Percentiles rank a stretch among this genome's conserved stretches.
phyloP scores from a whole-genome alignment of 2,113 vertebrate species.

The Dendropsophus ebraccatus region DNA sequence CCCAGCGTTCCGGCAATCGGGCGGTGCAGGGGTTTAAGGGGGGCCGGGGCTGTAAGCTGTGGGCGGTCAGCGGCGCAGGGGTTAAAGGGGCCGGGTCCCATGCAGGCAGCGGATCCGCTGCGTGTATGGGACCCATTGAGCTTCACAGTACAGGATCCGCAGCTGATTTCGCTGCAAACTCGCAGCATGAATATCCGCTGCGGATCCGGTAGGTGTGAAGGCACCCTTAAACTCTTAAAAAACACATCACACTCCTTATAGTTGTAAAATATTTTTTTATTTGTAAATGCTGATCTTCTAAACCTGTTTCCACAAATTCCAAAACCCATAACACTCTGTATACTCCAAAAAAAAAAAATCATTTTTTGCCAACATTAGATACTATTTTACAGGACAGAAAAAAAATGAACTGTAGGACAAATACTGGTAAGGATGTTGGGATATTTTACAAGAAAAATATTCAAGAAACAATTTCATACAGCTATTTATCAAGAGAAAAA shows the following conservation, averaged over 20 bases:
- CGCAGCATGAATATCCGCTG: too few species aligned
- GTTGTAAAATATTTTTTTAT: conserved; percentile 98
- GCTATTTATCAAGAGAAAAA: conserved; percentile 98
- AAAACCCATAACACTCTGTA: conserved; percentile 95
- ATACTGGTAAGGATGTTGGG: conserved; percentile 94
- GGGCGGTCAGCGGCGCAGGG: too few species aligned
- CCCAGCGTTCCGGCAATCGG: too few species aligned
- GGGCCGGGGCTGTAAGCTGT: too few species aligned
- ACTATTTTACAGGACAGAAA: conserved; percentile 93
- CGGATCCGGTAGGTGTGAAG: too few species aligned
- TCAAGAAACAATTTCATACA: conserved; percentile 98
- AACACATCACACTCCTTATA: conserved; percentile 62
- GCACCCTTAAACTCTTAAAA: too few species aligned
- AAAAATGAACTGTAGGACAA: conserved; percentile 84
- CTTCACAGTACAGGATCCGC: too few species aligned
- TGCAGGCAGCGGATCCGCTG: too few species aligned
- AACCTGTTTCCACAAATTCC: conserved; percentile 97
- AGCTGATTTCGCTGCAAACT: too few species aligned
- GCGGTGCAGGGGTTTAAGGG: too few species aligned
- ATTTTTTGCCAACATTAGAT: conserved; percentile 85
- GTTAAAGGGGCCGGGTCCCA: too few species aligned
- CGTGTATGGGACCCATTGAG: too few species aligned
- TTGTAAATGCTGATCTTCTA: conserved; percentile 98
- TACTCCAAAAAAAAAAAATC: conserved; percentile 92
- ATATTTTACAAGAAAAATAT: conserved; percentile 98